Evolutionary conservation across 2,888 invertebrate species (phyloP).

Genomic region (Halocaridina rubra): DNA sequence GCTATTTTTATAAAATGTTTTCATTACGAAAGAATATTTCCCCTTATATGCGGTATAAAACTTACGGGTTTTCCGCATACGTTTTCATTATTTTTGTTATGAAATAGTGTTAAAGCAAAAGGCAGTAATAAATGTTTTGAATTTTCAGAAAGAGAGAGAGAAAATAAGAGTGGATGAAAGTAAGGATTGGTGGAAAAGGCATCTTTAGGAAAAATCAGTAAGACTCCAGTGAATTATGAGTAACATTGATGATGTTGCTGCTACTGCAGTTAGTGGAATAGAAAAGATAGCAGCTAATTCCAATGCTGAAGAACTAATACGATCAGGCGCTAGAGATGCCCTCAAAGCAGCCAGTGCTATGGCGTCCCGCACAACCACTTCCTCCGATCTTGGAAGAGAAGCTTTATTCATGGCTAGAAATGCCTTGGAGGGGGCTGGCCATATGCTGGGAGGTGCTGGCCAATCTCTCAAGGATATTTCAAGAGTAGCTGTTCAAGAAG

Average conservation of each 20-base stretch:
- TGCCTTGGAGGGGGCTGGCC: neutral
- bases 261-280: neutral
- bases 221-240: neutral
- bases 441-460: neutral
- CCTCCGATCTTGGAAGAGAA: neutral
- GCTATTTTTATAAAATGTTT: too few relatives aligned
- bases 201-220: too few relatives aligned
- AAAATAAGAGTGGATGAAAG: too few relatives aligned
- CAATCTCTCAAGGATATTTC: neutral
- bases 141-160: too few relatives aligned
- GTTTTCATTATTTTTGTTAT: too few relatives aligned
- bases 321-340: neutral
- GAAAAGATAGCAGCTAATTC: neutral
- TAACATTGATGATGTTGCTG: neutral
- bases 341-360: neutral
- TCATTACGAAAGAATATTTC: too few relatives aligned
- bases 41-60: too few relatives aligned
- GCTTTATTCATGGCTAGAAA: neutral
- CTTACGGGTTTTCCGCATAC: too few relatives aligned
- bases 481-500: neutral
- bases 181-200: too few relatives aligned
- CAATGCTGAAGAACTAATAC: neutral
- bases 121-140: too few relatives aligned
- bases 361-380: neutral
- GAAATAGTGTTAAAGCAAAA: too few relatives aligned